Evolutionary conservation across 2,888 invertebrate genomes (phyloP).

Genomic region (Eurois occulta): DNA sequence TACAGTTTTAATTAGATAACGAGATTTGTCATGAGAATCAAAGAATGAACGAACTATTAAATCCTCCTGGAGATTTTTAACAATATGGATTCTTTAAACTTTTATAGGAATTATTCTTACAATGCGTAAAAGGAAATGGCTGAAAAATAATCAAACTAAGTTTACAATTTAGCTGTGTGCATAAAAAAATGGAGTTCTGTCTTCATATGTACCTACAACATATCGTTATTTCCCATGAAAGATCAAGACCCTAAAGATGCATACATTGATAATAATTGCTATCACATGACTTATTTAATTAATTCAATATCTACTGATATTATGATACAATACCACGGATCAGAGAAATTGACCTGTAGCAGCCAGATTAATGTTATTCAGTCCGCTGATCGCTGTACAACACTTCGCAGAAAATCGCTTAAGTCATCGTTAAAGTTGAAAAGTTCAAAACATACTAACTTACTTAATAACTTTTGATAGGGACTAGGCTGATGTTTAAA

Average conservation of each 20-base stretch:
- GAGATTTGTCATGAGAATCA: neutral
- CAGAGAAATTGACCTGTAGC: conserved; percentile 14
- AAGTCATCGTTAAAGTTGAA: neutral
- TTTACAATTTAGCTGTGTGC: neutral
- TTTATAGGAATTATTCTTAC: neutral
- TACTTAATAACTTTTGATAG: neutral
- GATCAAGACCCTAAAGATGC: conserved; percentile 4
- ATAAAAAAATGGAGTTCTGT: neutral
- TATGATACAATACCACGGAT: conserved; percentile 27
- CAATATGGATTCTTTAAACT: neutral
- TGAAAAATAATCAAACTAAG: neutral
- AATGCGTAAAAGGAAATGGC: neutral
- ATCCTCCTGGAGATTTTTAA: neutral
- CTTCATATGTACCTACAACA: neutral
- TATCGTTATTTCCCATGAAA: neutral
- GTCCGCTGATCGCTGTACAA: neutral
- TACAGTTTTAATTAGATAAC: neutral
- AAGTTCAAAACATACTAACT: neutral
- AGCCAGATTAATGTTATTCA: neutral
- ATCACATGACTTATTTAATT: conserved; percentile 27
- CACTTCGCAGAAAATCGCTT: neutral
- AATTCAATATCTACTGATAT: conserved; percentile 27
- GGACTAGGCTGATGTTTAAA: neutral
- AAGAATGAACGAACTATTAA: neutral
- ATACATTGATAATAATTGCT: conserved; percentile 11